phyloP scores from a whole-genome alignment of 2,113 vertebrate species.

The Scartelaos histophorus region DNA sequence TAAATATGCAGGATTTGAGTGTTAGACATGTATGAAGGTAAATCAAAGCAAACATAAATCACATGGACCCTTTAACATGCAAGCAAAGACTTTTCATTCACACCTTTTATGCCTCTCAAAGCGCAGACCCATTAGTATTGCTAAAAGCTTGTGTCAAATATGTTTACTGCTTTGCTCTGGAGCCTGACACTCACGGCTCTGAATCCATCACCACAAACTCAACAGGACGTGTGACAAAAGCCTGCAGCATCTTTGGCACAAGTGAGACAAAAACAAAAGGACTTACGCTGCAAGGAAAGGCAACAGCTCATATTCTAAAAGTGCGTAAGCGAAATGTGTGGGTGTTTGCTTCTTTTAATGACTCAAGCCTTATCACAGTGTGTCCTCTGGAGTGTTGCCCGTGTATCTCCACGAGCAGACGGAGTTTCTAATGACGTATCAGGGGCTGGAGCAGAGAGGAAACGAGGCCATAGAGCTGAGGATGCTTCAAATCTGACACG shows the following conservation, averaged over 20 bases:
- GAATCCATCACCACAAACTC: constrained; percentile 44
- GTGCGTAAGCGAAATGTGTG: constrained; percentile 22
- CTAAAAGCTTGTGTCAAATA: constrained; percentile 46
- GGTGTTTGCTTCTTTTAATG: constrained; percentile 35
- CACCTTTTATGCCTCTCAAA: constrained; percentile 18
- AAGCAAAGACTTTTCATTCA: constrained; percentile 10
- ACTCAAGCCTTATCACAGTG: constrained; percentile 55
- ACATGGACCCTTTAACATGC: constrained; percentile 21
- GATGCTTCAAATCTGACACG: constrained; percentile 59
- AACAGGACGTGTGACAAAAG: constrained; percentile 46
- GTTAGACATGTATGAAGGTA: no score
- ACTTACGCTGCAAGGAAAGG: background rate
- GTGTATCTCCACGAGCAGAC: constrained; percentile 50
- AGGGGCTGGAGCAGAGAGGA: constrained; percentile 48
- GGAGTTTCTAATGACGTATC: constrained; percentile 53
- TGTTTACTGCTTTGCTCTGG: constrained; percentile 46
- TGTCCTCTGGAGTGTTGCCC: constrained; percentile 56
- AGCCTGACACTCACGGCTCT: constrained; percentile 36
- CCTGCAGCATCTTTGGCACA: constrained; percentile 9
- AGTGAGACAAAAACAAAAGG: constrained; percentile 3
- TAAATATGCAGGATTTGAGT: no score
- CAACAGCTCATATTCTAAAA: background rate
- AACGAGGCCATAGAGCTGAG: constrained; percentile 37
- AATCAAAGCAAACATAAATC: no score
- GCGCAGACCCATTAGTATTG: constrained; percentile 16